Evolutionary conservation across 2,888 invertebrate species (phyloP).

Genomic region (Bursaphelenchus okinawaensis): DNA sequence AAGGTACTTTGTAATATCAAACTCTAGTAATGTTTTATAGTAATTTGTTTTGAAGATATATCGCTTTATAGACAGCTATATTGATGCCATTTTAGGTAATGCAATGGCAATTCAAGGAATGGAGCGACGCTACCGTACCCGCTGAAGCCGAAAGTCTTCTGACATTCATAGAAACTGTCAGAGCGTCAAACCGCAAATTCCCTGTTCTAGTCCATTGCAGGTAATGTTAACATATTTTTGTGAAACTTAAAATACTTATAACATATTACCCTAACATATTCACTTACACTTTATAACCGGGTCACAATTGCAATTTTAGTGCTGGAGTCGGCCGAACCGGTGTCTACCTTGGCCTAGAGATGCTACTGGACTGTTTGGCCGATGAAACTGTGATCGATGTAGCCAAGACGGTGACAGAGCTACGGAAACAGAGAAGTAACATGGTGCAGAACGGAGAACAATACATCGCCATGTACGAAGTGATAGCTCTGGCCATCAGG

Average conservation of each 20-base stretch:
- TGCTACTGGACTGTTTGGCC: conserved; percentile 26
- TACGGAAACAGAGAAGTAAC: conserved; percentile 22
- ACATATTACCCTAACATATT: too few species aligned
- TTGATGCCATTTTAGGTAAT: conserved; percentile 32
- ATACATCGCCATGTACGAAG: conserved; percentile 31
- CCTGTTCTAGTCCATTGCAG: conserved; percentile 53
- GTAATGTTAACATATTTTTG: conserved; percentile 7
- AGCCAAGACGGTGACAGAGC: conserved; percentile 18
- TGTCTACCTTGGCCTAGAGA: conserved; percentile 47
- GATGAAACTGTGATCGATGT: conserved; percentile 21
- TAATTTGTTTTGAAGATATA: conserved; percentile 14
- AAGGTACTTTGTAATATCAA: conserved; percentile 14
- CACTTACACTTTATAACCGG: too few species aligned
- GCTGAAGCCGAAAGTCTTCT: conserved; percentile 28
- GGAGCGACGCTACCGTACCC: conserved; percentile 34
- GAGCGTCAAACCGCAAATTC: conserved; percentile 22
- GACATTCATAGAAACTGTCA: conserved; percentile 33
- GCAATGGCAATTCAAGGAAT: conserved; percentile 45
- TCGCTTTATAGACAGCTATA: too few species aligned
- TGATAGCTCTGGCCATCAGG: conserved; percentile 33
- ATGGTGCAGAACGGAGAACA: conserved; percentile 38
- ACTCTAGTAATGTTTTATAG: neutral
- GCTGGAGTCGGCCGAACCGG: conserved; percentile 54
- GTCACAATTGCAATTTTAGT: conserved; percentile 32
- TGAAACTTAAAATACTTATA: too few species aligned